These are phyloP conservation scores for Hestina assimilis DNA, from an alignment of 1,140 invertebrate species.

Conservation along the genomic window DNA sequence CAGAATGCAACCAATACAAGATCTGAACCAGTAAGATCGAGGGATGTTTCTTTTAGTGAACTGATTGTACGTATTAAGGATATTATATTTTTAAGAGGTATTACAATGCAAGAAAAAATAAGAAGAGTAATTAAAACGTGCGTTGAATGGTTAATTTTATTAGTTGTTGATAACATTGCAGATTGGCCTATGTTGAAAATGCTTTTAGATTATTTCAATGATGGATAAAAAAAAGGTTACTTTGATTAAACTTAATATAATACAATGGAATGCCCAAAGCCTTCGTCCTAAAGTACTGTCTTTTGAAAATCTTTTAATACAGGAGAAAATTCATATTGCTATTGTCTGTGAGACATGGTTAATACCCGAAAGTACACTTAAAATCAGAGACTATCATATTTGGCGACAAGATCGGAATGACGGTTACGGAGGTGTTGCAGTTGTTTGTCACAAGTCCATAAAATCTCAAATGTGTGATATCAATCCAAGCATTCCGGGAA, in stretches of 20 bases:
- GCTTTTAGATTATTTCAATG: not conserved
- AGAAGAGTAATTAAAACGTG: not conserved
- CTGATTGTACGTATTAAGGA: not conserved
- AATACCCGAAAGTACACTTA: not conserved
- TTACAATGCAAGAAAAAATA: not conserved
- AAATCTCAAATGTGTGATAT: not conserved
- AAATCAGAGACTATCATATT: constrained; percentile 10
- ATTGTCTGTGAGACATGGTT: constrained; percentile 13
- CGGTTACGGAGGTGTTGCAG: constrained; percentile 11
- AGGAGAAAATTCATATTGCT: constrained; percentile 20
- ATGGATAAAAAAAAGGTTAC: not conserved
- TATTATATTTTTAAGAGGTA: not conserved
- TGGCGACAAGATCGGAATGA: constrained; percentile 14
- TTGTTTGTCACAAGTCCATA: constrained; percentile 23
- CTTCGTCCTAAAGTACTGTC: constrained; percentile 3
- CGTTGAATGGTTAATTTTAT: not conserved
- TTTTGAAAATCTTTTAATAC: constrained; percentile 11
- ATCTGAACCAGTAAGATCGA: no score
- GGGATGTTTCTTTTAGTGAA: not conserved
- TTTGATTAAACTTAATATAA: constrained; percentile 11
- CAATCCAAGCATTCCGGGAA: not conserved
- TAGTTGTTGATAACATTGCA: not conserved
- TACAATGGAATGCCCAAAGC: constrained; percentile 22
- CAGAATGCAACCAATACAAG: not conserved
- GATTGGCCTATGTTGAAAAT: not conserved